Base-by-base conservation (phyloP, 2,888 invertebrate genomes). In the Coenonympha arcania region DNA sequence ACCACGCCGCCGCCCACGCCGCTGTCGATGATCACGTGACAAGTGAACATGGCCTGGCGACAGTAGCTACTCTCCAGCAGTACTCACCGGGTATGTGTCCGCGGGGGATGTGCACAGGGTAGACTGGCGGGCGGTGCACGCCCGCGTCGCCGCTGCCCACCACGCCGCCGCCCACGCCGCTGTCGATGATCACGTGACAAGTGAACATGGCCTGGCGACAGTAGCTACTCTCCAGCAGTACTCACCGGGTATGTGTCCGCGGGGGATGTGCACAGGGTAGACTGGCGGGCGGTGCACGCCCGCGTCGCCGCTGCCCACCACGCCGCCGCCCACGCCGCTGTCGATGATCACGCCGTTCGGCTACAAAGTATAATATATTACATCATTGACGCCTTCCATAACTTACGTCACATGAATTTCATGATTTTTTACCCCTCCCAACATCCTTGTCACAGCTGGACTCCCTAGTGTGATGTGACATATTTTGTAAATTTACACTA, bases 61-160 rank as follows among this genome's bases (percentile, higher is more conserved):
- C n/a, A n/a, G n/a, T n/a, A n/a, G n/a, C n/a, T n/a, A n/a, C n/a
- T n/a, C n/a, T n/a, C n/a, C n/a, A n/a, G n/a, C n/a, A n/a, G n/a
- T n/a, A n/a, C n/a, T n/a, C n/a, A 79, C 84, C 79, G 1, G 82
- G 79, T 64, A 81, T 71, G 34, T 81, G 83, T 2, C 69, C 73
- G 5, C 80, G 54, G 0, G 79, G 81, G 50, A 82, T 72, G 55
- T 79, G 83, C 0, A 81, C 71, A 0, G 81, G 82, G 62, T 82
- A 84, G 1, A 80, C 73, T 0, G 79, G 76, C 0, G 73, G 69
- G 0, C 80, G 60, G 41, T 78, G 81, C 0, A 77, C 66, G 16
- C 83, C 83, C 3, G 84, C 84, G 73, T 84, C 85, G 0, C 85
- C 85, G 54, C 83, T 79, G 26, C 85, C 85, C 0, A 82, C 84